Conservation (phyloP, 1,140 invertebrate genomes). For the Aphaenogaster floridana region DNA sequence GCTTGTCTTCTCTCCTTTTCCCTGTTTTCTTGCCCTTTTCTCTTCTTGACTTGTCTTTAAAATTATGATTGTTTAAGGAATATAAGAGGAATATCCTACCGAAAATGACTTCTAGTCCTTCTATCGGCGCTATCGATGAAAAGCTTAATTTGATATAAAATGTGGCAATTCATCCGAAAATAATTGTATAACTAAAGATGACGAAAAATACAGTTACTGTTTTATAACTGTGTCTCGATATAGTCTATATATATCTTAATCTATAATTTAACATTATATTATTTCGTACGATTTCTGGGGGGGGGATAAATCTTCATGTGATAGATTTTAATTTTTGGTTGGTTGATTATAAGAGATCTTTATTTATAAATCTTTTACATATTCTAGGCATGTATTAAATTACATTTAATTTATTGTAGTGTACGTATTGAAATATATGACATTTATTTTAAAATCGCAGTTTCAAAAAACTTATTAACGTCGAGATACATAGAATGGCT, state of each 20-base stretch:
- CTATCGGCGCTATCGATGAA: neutral
- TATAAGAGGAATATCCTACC: neutral
- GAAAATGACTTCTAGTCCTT: neutral
- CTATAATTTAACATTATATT: neutral
- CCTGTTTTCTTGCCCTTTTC: conserved; percentile 54
- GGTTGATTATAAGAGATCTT: conserved; percentile 9
- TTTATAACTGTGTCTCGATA: neutral
- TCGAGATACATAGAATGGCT: neutral
- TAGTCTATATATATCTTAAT: neutral
- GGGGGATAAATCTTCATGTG: neutral
- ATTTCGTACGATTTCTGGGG: neutral
- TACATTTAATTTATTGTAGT: neutral
- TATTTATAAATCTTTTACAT: conserved; percentile 2
- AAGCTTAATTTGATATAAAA: conserved; percentile 5
- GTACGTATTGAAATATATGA: neutral
- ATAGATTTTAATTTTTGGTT: neutral
- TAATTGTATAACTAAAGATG: neutral
- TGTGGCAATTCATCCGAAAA: neutral
- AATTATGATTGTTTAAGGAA: conserved; percentile 36
- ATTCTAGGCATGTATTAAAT: neutral
- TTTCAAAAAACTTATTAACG: neutral
- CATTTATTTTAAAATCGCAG: neutral
- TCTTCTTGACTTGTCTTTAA: conserved; percentile 8
- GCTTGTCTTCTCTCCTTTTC: conserved; percentile 58
- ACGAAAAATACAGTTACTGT: neutral